Percentiles rank a stretch among this genome's conserved stretches.
Evolutionary conservation across 2,797 vertebrate genomes (phyloP).

Genomic region (Coranthus polyacanthus): DNA sequence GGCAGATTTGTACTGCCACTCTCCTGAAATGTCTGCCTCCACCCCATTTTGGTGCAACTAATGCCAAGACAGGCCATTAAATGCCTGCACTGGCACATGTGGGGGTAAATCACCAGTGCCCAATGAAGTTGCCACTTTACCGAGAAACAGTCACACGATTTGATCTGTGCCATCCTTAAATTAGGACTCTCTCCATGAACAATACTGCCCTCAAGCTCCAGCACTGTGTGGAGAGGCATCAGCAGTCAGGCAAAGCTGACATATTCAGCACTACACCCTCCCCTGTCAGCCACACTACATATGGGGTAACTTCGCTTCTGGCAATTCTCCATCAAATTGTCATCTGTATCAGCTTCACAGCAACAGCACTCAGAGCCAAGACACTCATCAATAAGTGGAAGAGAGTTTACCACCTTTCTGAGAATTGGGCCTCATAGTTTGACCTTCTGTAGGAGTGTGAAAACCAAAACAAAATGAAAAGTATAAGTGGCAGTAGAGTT

Average conservation of each 20-base stretch:
- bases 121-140: conserved; percentile 23
- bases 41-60: conserved; percentile 7
- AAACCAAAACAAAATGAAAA: conserved; percentile 9
- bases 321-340: conserved; percentile 54
- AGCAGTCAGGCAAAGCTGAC: conserved; percentile 23
- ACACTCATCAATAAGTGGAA: conserved; percentile 47
- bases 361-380: conserved; percentile 27
- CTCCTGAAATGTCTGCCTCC: too few relatives aligned
- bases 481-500: background rate
- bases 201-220: conserved; percentile 38
- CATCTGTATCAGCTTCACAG: conserved; percentile 43
- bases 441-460: conserved; percentile 33
- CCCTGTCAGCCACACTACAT: conserved; percentile 32
- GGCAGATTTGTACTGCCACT: background rate
- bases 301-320: conserved; percentile 26
- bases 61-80: conserved; percentile 5
- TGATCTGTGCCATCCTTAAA: conserved; percentile 40
- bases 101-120: background rate
- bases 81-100: background rate
- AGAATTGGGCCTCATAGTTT: conserved; percentile 38
- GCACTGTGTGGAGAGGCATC: conserved; percentile 9
- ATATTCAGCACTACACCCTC: conserved; percentile 21
- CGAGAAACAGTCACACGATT: background rate
- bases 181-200: conserved; percentile 37
- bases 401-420: conserved; percentile 32